These are phyloP conservation scores for Scylla paramamosain DNA, from an alignment of 1,140 invertebrate species.

Conservation along the genomic window DNA sequence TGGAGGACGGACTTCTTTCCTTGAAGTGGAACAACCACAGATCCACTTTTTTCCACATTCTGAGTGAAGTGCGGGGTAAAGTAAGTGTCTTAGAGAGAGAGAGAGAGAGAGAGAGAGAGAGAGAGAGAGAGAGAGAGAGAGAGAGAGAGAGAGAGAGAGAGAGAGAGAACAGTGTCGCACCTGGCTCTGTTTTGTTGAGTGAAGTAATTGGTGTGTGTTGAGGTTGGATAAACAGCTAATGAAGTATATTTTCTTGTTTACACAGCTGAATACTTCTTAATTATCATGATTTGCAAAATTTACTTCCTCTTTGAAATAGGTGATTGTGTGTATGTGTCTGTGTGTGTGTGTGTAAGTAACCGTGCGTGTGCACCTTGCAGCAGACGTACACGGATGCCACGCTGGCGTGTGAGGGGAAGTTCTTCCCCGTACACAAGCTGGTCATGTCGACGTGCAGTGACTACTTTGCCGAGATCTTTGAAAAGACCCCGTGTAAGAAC, in stretches of 20 bases:
- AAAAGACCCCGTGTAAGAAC: slow-evolving; percentile 75
- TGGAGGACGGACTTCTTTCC: slow-evolving; percentile 73
- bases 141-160: not conserved
- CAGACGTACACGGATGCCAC: slow-evolving; percentile 73
- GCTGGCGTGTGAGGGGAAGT: slow-evolving; percentile 71
- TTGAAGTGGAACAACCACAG: slow-evolving; percentile 75
- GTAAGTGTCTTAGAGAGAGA: slow-evolving; percentile 39
- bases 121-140: not conserved
- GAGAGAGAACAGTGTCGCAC: not conserved
- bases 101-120: not conserved
- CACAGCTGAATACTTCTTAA: no score
- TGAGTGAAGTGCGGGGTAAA: slow-evolving; percentile 71
- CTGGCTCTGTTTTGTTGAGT: not conserved
- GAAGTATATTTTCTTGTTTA: no score
- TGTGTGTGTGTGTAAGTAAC: not conserved
- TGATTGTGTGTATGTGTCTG: not conserved
- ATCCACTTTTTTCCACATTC: slow-evolving; percentile 73
- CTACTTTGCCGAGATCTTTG: slow-evolving; percentile 74
- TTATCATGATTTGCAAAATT: no score
- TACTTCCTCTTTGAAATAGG: not conserved
- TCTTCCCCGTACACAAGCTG: slow-evolving; percentile 74
- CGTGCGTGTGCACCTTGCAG: slow-evolving; percentile 37
- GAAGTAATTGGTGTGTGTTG: not conserved
- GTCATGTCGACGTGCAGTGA: slow-evolving; percentile 75
- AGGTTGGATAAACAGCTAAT: not conserved